These are phyloP conservation scores for Candidula unifasciata DNA, from an alignment of 2,888 invertebrate species.

Conservation along the genomic window DNA sequence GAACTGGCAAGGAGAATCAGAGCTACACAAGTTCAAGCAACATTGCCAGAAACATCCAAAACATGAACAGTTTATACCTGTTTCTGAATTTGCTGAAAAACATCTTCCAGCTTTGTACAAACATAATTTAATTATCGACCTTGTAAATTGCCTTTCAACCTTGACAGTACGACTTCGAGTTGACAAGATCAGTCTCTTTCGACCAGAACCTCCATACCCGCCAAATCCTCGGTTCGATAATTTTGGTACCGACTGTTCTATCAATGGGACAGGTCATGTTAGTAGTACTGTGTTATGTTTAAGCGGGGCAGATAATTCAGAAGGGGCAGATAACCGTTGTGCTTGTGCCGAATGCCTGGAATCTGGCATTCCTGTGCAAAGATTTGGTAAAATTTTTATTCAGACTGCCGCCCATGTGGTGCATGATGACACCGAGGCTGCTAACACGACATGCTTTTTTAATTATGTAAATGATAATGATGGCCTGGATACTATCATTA, in stretches of 20 bases:
- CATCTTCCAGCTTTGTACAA: not conserved
- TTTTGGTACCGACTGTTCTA: not conserved
- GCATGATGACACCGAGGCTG: not conserved
- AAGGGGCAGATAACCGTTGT: not conserved
- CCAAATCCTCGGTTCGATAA: not conserved
- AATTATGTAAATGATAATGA: not conserved
- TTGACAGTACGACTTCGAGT: not conserved
- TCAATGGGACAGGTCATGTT: not conserved
- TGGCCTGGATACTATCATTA: not conserved
- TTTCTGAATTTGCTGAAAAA: not conserved
- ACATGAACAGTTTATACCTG: not conserved
- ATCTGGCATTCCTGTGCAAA: not conserved
- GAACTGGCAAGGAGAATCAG: not conserved
- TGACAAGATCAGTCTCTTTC: not conserved
- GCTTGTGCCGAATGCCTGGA: not conserved
- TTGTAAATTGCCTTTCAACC: not conserved
- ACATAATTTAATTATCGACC: not conserved
- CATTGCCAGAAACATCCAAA: not conserved
- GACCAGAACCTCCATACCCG: not conserved
- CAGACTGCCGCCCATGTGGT: constrained; percentile 8
- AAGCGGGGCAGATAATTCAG: not conserved
- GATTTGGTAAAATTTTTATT: not conserved
- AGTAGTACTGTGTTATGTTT: not conserved
- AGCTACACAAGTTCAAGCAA: not conserved
- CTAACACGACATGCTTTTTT: not conserved